A percentile compares a stretch with the other conserved stretches of the same genome.
These are phyloP conservation scores for Zelostemma sp. DNA, from an alignment of 1,140 invertebrate species.

Conservation along the genomic window DNA sequence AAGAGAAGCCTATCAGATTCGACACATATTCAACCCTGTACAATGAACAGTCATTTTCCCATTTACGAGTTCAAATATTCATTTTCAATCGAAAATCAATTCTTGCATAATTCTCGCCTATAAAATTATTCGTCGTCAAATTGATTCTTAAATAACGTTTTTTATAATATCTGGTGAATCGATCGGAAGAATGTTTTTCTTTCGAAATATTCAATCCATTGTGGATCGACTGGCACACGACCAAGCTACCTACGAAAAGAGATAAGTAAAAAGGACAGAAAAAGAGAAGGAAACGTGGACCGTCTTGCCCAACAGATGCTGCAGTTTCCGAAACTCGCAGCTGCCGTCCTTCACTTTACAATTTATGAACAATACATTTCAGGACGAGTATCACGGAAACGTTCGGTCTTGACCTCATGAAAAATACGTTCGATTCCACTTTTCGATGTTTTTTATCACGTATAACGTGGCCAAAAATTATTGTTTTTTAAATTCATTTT, in stretches of 20 bases:
- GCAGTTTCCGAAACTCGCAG: slow-evolving; percentile 51
- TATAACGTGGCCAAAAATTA: background rate
- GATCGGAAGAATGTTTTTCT: background rate
- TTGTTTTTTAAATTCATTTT: too few species aligned
- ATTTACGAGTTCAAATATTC: background rate
- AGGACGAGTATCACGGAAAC: slow-evolving; percentile 26
- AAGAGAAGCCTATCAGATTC: slow-evolving; percentile 17
- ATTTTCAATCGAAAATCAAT: background rate
- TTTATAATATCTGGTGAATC: too few species aligned
- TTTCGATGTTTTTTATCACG: background rate
- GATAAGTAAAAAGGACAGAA: slow-evolving; percentile 10
- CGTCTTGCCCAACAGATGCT: slow-evolving; percentile 45
- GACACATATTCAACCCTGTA: slow-evolving; percentile 10
- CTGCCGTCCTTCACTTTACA: slow-evolving; percentile 41
- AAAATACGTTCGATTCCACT: slow-evolving; percentile 15
- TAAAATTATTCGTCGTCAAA: background rate
- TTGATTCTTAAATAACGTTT: too few species aligned
- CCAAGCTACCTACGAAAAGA: slow-evolving; percentile 10
- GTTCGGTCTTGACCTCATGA: slow-evolving; percentile 19
- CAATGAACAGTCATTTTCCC: background rate
- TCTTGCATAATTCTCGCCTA: background rate
- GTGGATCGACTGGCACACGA: slow-evolving; percentile 21
- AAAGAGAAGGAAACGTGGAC: slow-evolving; percentile 23
- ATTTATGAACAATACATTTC: slow-evolving; percentile 29
- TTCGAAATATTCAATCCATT: background rate